Evolutionary conservation across 2,797 vertebrate genomes (phyloP), one percentile per base, ranked within the genome.

Genomic region (Phoxinus dragarum): DNA sequence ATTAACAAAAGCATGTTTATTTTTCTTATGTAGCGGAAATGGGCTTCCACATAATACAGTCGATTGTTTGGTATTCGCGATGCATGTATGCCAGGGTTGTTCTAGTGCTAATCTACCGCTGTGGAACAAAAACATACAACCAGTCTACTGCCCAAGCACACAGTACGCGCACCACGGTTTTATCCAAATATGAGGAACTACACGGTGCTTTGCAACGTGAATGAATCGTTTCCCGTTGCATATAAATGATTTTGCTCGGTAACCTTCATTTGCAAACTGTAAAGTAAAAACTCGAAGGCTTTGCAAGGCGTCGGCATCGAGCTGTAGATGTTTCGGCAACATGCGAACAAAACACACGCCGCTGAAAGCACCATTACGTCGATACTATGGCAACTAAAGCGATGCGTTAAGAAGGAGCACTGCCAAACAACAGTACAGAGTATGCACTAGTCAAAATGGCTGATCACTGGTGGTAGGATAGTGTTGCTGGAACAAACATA

Each of bases 381-480:
- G 83, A 79, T 85, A 79, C 83, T 85, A 85, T 72, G 83, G 76
- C 56, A 79, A 85, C 83, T 85, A 85, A 85, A 27, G 75, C 83
- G 76, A 79, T 71, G 83, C 83, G 67, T 59, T 72, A 38, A 44
- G 80, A 85, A 64, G 59, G 75, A 85, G 75, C 83, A 10, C 49
- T 47, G 83, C 83, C 75, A 79, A 79, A 85, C 76, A 85, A 80
- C 40, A 56, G 49, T 81, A 75, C 75, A 82, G 49, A 77, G 79
- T 75, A 47, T 68, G 72, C 80, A 81, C 85, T 77, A 78, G 85
- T 82, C 85, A 90, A 90, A 87, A 90, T 90, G 88, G 86, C 87
- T 90, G 88, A 90, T 88, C 81, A n/a, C 71, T 74, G 78, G 72
- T 34, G 76, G 38, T 52, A 74, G 72, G 68, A 74, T 49, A 77